Conservation (phyloP, 1,140 invertebrate genomes). For the Triops cancriformis region DNA sequence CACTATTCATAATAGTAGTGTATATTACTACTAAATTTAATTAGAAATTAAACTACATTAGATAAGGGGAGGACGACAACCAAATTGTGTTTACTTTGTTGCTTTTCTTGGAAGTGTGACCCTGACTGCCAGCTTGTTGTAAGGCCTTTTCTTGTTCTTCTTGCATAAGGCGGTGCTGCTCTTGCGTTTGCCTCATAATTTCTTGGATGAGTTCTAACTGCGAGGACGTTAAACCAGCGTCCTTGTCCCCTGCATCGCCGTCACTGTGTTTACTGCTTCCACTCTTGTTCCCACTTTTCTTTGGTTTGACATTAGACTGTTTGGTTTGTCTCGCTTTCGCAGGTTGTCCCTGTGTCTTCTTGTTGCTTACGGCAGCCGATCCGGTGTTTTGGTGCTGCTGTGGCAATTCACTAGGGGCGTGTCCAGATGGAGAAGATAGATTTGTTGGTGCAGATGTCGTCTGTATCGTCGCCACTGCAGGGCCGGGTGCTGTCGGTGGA, state of each 20-base stretch:
- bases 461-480: not conserved
- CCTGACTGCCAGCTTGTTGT: slow-evolving; percentile 32
- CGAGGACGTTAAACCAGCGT: slow-evolving; percentile 59
- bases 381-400: not conserved
- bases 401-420: not conserved
- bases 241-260: slow-evolving; percentile 31
- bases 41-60: too few relatives aligned
- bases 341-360: not conserved
- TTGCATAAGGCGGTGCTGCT: slow-evolving; percentile 31
- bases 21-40: too few relatives aligned
- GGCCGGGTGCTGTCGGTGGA: not conserved
- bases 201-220: slow-evolving; percentile 66
- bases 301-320: slow-evolving; percentile 24
- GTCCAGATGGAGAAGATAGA: not conserved
- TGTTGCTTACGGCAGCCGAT: not conserved
- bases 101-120: slow-evolving; percentile 25
- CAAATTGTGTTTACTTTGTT: not conserved
- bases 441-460: not conserved
- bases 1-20: too few relatives aligned
- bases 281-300: slow-evolving; percentile 33
- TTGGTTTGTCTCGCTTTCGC: slow-evolving; percentile 17
- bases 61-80: too few relatives aligned
- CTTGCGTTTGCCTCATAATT: slow-evolving; percentile 63
- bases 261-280: slow-evolving; percentile 27
- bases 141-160: slow-evolving; percentile 34